A percentile compares a stretch with the other conserved stretches of the same genome.
phyloP scores from a whole-genome alignment of 92 coral and sea anemone genomes.

The Phymanthus crucifer region DNA sequence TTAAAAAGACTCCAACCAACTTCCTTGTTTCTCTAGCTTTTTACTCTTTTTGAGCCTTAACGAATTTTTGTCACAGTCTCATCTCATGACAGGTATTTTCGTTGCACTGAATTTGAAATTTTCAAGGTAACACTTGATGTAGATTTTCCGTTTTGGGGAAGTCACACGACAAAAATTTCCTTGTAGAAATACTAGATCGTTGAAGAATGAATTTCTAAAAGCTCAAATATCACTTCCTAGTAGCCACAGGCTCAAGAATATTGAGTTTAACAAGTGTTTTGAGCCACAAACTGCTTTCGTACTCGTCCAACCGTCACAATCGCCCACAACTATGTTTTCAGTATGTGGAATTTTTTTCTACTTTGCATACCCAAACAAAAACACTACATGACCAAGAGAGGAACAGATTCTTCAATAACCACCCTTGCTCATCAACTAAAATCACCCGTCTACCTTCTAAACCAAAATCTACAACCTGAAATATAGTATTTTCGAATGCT shows the following conservation, averaged over 20 bases:
- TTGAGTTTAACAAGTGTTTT: background rate
- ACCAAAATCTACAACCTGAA: background rate
- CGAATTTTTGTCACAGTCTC: background rate
- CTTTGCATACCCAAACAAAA: conserved; percentile 36
- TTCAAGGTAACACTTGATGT: conserved; percentile 19
- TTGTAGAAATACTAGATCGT: background rate
- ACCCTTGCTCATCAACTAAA: background rate
- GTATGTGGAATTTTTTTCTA: conserved; percentile 14
- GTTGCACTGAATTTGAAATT: background rate
- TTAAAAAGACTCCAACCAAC: conserved; percentile 1
- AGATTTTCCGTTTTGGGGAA: conserved; percentile 28
- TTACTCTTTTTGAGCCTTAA: background rate
- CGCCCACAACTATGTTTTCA: conserved; percentile 5
- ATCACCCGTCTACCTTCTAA: background rate
- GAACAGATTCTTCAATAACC: background rate
- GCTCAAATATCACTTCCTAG: background rate
- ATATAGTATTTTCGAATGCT: background rate
- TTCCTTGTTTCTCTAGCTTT: background rate
- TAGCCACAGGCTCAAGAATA: background rate
- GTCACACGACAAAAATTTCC: conserved; percentile 60
- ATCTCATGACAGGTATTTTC: background rate
- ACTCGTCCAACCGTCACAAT: conserved; percentile 7
- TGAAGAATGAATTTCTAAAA: background rate
- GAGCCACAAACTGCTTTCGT: conserved; percentile 10
- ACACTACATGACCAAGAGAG: background rate